Conservation (phyloP, 2,888 invertebrate genomes). For the Nomada hirtipes region DNA sequence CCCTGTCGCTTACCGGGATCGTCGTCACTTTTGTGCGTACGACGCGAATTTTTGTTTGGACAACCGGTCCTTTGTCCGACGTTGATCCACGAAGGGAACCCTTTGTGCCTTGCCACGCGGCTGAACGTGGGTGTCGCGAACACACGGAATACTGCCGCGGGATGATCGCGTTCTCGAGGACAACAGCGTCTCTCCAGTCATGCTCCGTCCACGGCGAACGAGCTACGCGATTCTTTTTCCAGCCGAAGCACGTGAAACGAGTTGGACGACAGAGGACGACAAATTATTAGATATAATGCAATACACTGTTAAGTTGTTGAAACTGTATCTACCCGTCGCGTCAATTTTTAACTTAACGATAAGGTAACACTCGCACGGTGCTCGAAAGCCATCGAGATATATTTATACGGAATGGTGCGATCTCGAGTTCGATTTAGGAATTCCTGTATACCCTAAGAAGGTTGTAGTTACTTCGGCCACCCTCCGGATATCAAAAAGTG, state of each 20-base stretch:
- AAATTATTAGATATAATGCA: too few relatives aligned
- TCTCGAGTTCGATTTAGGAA: slow-evolving; percentile 26
- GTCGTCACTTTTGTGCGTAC: slow-evolving; percentile 42
- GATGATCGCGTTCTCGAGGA: slow-evolving; percentile 27
- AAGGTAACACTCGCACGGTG: too few relatives aligned
- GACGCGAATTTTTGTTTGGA: slow-evolving; percentile 66
- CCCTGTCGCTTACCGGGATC: slow-evolving; percentile 40
- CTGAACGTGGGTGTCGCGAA: slow-evolving; percentile 49
- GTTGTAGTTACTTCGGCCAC: slow-evolving; percentile 49
- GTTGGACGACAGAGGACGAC: not conserved
- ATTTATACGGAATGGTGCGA: not conserved
- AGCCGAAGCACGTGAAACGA: not conserved
- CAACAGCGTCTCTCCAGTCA: slow-evolving; percentile 25
- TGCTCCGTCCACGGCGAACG: not conserved
- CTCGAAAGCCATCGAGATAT: too few relatives aligned
- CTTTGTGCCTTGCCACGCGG: slow-evolving; percentile 51
- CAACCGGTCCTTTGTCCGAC: slow-evolving; percentile 64
- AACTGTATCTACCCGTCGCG: not conserved
- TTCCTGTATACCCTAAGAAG: slow-evolving; percentile 27
- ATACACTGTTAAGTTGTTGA: too few relatives aligned
- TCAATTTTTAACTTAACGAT: too few relatives aligned
- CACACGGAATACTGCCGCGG: slow-evolving; percentile 15
- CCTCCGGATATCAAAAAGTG: slow-evolving; percentile 83
- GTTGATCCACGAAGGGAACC: slow-evolving; percentile 59
- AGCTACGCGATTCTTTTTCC: not conserved